Conservation (phyloP, 2,888 invertebrate species). For the Abscondita cerata region DNA sequence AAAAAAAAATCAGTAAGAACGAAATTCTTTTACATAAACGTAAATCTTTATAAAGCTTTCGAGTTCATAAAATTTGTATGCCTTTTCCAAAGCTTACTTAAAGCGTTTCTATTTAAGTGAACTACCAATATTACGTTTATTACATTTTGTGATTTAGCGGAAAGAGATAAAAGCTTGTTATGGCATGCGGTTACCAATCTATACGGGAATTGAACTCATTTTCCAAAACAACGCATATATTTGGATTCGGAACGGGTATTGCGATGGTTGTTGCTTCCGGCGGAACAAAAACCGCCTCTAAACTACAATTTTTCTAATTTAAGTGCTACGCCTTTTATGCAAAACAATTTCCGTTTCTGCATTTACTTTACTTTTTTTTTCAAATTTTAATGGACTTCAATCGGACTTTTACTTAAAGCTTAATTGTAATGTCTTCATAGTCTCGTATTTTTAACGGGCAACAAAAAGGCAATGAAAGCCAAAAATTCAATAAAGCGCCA, state of each 20-base stretch:
- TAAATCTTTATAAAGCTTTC: conserved; percentile 4
- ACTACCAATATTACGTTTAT: conserved; percentile 11
- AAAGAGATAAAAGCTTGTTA: conserved; percentile 9
- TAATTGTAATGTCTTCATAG: too few relatives aligned
- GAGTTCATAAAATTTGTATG: neutral
- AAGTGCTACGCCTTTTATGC: neutral
- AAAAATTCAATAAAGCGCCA: too few relatives aligned
- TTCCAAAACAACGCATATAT: conserved; percentile 20
- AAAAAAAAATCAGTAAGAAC: neutral
- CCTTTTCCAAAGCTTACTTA: neutral
- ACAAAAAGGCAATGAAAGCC: too few relatives aligned
- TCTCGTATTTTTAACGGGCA: too few relatives aligned
- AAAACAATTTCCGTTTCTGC: conserved; percentile 9
- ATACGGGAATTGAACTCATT: conserved; percentile 7
- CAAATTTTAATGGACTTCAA: too few relatives aligned
- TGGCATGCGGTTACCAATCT: conserved; percentile 9
- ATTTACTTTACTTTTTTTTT: too few relatives aligned
- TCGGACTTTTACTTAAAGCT: too few relatives aligned
- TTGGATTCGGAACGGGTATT: conserved; percentile 1
- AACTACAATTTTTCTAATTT: neutral
- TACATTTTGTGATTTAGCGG: conserved; percentile 8
- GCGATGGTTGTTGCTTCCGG: conserved; percentile 6
- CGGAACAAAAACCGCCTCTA: neutral
- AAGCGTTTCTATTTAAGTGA: conserved; percentile 5
- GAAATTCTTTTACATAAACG: neutral